Conservation (phyloP, 1,140 invertebrate species). For the Goniozus legneri region DNA sequence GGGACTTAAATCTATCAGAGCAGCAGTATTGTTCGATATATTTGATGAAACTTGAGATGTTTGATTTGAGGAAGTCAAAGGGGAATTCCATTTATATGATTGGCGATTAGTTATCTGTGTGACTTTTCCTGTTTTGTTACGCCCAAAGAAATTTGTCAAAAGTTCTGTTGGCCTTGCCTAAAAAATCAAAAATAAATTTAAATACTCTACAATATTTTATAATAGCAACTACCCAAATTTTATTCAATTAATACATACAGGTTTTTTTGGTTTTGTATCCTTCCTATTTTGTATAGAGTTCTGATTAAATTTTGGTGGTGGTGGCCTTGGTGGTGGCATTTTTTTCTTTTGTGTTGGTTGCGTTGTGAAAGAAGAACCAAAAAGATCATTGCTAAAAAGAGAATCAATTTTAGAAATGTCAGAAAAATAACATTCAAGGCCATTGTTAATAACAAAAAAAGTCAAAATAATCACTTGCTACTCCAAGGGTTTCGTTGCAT, state of each 20-base stretch:
- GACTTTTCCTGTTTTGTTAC: constrained; percentile 15
- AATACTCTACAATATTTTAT: too few species aligned
- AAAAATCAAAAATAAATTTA: too few species aligned
- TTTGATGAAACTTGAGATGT: constrained; percentile 17
- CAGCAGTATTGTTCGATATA: constrained; percentile 20
- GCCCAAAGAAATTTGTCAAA: constrained; percentile 41
- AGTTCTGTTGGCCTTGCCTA: constrained; percentile 46
- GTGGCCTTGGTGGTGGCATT: constrained; percentile 50
- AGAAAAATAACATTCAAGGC: constrained; percentile 10
- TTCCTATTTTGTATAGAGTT: constrained; percentile 28
- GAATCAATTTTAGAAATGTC: not conserved
- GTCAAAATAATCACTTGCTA: constrained; percentile 36
- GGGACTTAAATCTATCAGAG: constrained; percentile 54
- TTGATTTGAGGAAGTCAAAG: constrained; percentile 6
- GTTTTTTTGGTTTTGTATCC: constrained; percentile 41
- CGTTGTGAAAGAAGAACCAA: constrained; percentile 25
- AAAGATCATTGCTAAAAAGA: constrained; percentile 38
- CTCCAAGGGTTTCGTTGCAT: constrained; percentile 31
- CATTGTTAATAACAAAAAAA: constrained; percentile 1
- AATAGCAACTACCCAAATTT: too few species aligned
- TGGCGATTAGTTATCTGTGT: not conserved
- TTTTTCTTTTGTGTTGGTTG: constrained; percentile 43
- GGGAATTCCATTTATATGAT: constrained; percentile 6
- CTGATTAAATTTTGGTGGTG: constrained; percentile 46
- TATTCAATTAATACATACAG: constrained; percentile 35